Conservation (phyloP, 2,888 invertebrate species). For the Agrotis puta region DNA sequence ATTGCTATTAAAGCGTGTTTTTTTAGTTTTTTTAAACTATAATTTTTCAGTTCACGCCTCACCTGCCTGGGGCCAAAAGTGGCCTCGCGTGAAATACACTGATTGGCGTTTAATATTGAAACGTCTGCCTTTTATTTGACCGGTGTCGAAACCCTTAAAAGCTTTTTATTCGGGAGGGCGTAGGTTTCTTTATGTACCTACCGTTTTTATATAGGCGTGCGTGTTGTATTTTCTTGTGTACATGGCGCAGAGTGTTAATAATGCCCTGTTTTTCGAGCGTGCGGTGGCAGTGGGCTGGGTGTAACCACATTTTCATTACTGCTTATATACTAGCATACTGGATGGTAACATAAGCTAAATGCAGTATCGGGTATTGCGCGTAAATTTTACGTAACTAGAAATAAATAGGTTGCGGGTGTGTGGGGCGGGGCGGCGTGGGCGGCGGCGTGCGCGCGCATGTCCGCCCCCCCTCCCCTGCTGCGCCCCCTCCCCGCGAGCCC, state of each 20-base stretch:
- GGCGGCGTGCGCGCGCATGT: constrained; percentile 85
- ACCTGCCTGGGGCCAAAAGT: constrained; percentile 83
- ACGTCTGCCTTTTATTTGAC: constrained; percentile 75
- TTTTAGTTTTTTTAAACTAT: too few species aligned
- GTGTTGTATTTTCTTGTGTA: constrained; percentile 53
- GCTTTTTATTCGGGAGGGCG: constrained; percentile 69
- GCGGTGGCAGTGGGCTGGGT: constrained; percentile 38
- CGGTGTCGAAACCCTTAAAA: constrained; percentile 67
- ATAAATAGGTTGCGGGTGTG: constrained; percentile 91
- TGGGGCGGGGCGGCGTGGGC: constrained; percentile 88
- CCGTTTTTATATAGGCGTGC: constrained; percentile 50
- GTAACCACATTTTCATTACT: constrained; percentile 66
- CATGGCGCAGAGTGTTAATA: constrained; percentile 29
- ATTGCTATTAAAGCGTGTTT: too few species aligned
- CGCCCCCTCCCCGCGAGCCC: constrained; percentile 72
- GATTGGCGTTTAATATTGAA: constrained; percentile 85
- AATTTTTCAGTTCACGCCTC: constrained; percentile 85
- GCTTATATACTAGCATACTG: constrained; percentile 69
- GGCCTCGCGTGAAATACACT: constrained; percentile 81
- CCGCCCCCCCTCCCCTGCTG: constrained; percentile 65
- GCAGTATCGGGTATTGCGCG: constrained; percentile 90
- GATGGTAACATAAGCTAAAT: constrained; percentile 85
- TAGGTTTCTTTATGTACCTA: constrained; percentile 69
- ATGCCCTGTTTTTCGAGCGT: constrained; percentile 27
- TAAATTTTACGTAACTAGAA: constrained; percentile 91